Evolutionary conservation across 2,888 invertebrate species (phyloP).

Genomic region (Metacarcinus magister): DNA sequence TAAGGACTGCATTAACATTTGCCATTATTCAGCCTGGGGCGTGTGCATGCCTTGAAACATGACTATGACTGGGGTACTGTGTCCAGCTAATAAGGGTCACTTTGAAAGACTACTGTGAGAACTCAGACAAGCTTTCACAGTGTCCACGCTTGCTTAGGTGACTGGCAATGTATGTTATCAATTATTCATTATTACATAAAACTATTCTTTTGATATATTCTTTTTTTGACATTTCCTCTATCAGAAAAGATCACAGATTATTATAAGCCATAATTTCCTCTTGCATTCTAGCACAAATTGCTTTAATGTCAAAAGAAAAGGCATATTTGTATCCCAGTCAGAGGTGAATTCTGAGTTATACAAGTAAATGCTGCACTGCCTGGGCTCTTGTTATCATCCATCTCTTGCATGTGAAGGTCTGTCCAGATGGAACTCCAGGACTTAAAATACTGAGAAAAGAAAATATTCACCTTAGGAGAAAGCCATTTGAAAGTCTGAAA

Average conservation of each 20-base stretch:
- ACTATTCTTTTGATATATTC: constrained; percentile 15
- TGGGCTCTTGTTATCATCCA: constrained; percentile 29
- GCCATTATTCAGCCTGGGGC: neutral
- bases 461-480: constrained; percentile 27
- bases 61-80: neutral
- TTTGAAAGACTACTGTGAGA: neutral
- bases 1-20: neutral
- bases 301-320: constrained; percentile 26
- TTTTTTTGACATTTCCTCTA: constrained; percentile 10
- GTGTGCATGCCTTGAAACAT: neutral
- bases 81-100: neutral
- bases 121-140: neutral
- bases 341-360: constrained; percentile 40
- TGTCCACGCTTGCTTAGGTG: neutral
- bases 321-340: neutral
- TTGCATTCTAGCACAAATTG: constrained; percentile 27
- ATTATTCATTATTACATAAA: neutral
- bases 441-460: constrained; percentile 48
- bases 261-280: neutral
- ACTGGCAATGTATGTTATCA: constrained; percentile 30
- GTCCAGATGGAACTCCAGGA: neutral
- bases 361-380: constrained; percentile 69
- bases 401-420: constrained; percentile 50
- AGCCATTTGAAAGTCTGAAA: neutral
- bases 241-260: constrained; percentile 21